phyloP scores from a whole-genome alignment of 30 jellyfish, hydroid and myxozoan genomes.

The Aurelia sp. region DNA sequence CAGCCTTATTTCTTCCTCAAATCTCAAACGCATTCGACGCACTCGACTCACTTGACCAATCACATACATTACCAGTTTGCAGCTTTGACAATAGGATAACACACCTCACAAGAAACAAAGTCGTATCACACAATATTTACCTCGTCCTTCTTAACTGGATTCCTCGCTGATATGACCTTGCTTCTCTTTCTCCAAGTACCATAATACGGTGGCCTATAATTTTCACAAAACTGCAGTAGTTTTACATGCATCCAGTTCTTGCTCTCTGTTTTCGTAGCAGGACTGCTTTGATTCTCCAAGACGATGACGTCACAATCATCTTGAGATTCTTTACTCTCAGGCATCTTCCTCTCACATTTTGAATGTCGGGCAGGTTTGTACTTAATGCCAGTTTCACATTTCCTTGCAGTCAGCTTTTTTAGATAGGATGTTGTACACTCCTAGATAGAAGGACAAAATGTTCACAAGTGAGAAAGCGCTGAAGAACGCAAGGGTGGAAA shows the following conservation, averaged over 20 bases:
- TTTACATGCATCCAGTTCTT: conserved; percentile 66
- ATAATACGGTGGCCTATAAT: conserved; percentile 97
- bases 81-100: too few species aligned
- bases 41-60: too few species aligned
- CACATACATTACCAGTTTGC: too few species aligned
- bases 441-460: too few species aligned
- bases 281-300: conserved; percentile 10
- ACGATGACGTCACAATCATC: conserved; percentile 27
- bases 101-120: too few species aligned
- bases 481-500: too few species aligned
- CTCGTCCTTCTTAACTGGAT: conserved; percentile 85
- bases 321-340: conserved; percentile 6
- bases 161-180: conserved; percentile 67
- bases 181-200: conserved; percentile 97
- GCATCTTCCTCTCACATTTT: neutral
- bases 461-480: too few species aligned
- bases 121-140: conserved; percentile 12
- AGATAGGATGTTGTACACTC: neutral
- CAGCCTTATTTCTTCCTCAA: too few species aligned
- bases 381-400: neutral
- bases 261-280: conserved; percentile 18
- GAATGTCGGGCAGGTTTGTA: conserved; percentile 13
- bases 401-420: neutral
- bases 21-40: too few species aligned
- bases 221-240: conserved; percentile 89